Conservation (phyloP, 2,113 vertebrate species). For the Formicarius rufipectus region DNA sequence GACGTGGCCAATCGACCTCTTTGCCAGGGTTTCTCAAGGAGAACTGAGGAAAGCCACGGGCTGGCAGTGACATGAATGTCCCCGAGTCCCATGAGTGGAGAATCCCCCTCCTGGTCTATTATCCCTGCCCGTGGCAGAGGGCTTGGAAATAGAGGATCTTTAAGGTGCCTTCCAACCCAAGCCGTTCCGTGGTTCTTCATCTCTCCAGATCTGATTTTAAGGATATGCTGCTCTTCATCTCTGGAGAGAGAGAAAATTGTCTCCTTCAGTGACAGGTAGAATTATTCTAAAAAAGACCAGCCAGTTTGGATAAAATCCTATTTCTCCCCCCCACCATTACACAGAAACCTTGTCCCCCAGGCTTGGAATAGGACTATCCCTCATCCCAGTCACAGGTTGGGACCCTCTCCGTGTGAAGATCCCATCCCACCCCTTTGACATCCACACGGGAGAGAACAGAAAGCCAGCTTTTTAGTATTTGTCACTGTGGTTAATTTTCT, state of each 20-base stretch:
- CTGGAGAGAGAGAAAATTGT: neutral
- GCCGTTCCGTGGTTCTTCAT: neutral
- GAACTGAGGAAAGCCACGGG: neutral
- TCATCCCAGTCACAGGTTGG: neutral
- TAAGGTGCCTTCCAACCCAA: neutral
- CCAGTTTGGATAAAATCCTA: neutral
- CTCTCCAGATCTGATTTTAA: neutral
- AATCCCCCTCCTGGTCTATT: neutral
- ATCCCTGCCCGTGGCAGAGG: neutral
- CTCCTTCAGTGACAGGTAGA: neutral
- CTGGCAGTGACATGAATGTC: neutral
- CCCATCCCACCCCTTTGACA: rapidly evolving
- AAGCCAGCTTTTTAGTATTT: rapidly evolving
- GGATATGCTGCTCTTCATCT: neutral
- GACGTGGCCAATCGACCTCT: neutral
- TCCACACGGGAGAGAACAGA: rapidly evolving
- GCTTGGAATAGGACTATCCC: neutral
- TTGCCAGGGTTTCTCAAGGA: neutral
- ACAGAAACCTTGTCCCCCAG: rapidly evolving
- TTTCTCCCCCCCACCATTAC: rapidly evolving
- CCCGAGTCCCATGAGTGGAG: neutral
- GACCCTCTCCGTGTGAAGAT: neutral
- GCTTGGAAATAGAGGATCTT: neutral
- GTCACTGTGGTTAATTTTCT: neutral
- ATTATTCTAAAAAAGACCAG: neutral